These are phyloP conservation scores for Rhopalosiphum nymphaeae DNA, from an alignment of 2,888 invertebrate genomes.

Conservation along the genomic window DNA sequence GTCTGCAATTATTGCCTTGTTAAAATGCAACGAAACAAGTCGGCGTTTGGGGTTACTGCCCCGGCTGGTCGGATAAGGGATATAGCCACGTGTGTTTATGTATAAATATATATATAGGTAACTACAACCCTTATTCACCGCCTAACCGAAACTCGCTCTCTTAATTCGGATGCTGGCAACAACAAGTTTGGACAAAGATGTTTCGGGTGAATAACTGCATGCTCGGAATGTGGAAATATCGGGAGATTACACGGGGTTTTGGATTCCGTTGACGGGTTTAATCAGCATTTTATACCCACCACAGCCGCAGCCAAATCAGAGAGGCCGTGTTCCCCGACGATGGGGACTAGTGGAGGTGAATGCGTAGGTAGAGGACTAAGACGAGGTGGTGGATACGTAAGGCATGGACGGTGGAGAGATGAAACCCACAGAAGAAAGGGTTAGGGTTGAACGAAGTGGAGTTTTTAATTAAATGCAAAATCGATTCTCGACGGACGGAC, in stretches of 20 bases:
- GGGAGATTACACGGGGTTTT: conserved; percentile 23
- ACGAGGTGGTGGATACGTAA: background rate
- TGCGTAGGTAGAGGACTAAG: background rate
- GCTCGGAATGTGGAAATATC: conserved; percentile 52
- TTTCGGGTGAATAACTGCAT: conserved; percentile 23
- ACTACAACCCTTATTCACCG: background rate
- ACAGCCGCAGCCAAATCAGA: background rate
- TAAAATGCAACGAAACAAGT: background rate
- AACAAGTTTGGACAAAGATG: conserved; percentile 44
- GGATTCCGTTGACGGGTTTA: conserved; percentile 47
- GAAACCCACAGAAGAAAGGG: conserved; percentile 26
- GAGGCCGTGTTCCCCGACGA: background rate
- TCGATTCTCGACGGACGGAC: conserved; percentile 16
- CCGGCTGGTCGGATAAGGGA: background rate
- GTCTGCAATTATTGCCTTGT: background rate
- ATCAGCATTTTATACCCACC: conserved; percentile 40
- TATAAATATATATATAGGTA: background rate
- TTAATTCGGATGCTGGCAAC: conserved; percentile 23
- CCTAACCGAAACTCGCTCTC: background rate
- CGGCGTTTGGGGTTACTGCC: background rate
- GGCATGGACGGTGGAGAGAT: background rate
- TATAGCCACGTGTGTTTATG: background rate
- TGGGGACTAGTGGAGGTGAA: background rate
- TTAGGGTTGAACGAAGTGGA: background rate
- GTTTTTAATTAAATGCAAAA: conserved; percentile 47